Percentiles rank a stretch among this genome's conserved stretches.
phyloP scores from a whole-genome alignment of 2,888 invertebrate genomes.

The Ectemnius continuus region DNA sequence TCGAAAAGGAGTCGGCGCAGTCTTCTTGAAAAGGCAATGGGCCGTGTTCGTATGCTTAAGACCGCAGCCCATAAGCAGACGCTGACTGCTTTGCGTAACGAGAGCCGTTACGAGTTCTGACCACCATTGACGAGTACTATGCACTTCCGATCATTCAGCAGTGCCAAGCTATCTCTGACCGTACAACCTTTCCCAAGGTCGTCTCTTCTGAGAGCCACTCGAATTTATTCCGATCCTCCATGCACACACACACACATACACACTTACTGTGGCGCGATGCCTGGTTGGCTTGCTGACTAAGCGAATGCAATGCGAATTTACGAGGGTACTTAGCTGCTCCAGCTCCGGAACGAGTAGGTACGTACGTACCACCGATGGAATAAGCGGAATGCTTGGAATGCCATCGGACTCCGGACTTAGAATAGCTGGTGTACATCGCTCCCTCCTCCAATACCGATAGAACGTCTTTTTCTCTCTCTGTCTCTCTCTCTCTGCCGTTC shows the following conservation, averaged over 20 bases:
- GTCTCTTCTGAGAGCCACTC: constrained; percentile 14
- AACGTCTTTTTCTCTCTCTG: no score
- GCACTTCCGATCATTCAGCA: constrained; percentile 65
- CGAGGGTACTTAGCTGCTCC: neutral
- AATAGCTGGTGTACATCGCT: no score
- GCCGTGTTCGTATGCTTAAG: constrained; percentile 37
- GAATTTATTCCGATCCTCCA: neutral
- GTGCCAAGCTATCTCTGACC: constrained; percentile 29
- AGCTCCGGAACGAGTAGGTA: no score
- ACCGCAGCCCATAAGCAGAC: constrained; percentile 25
- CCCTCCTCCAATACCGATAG: no score
- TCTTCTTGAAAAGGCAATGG: constrained; percentile 26
- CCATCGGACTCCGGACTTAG: neutral
- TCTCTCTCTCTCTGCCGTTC: no score
- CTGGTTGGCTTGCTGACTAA: neutral
- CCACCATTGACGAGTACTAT: constrained; percentile 54
- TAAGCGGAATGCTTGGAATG: constrained; percentile 3
- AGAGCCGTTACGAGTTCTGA: constrained; percentile 51
- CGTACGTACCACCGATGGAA: neutral
- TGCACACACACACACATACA: neutral
- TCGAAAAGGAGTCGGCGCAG: constrained; percentile 20
- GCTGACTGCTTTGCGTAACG: constrained; percentile 60
- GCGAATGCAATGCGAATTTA: constrained; percentile 6
- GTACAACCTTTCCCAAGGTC: constrained; percentile 39
- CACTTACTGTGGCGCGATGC: no score